These are phyloP conservation scores for Leptodirus hochenwartii DNA, from an alignment of 2,888 invertebrate genomes.

Conservation along the genomic window DNA sequence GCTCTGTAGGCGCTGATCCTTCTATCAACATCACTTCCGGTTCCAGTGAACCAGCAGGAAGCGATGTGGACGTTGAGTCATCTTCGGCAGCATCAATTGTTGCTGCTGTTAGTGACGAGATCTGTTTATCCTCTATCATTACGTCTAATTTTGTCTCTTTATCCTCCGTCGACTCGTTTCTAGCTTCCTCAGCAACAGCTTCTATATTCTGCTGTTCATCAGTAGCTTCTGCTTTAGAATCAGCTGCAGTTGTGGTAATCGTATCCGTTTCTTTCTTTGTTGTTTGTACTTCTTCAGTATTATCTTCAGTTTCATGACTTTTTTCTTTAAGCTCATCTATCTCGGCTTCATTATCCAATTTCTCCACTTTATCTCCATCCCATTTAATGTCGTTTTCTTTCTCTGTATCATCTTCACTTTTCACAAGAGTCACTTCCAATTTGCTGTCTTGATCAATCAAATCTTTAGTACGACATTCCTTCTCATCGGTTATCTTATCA, in stretches of 20 bases:
- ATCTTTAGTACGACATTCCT: constrained; percentile 11
- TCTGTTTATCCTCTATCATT: constrained; percentile 9
- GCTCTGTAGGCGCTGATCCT: constrained; percentile 6
- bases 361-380: constrained; percentile 11
- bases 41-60: neutral
- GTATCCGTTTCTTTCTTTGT: constrained; percentile 13
- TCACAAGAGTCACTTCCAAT: constrained; percentile 11
- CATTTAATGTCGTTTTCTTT: constrained; percentile 15
- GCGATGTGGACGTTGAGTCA: too few relatives aligned
- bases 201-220: constrained; percentile 12
- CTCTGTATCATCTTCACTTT: constrained; percentile 14
- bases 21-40: constrained; percentile 8
- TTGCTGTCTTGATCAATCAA: constrained; percentile 8
- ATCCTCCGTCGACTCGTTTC: constrained; percentile 12
- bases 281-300: constrained; percentile 9
- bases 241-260: constrained; percentile 12
- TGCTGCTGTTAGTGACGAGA: constrained; percentile 12
- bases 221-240: constrained; percentile 10
- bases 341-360: constrained; percentile 12
- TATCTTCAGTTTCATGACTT: constrained; percentile 14
- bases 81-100: constrained; percentile 10
- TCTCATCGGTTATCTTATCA: constrained; percentile 16
- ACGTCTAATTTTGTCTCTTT: constrained; percentile 12
- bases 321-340: constrained; percentile 13
- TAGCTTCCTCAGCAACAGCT: constrained; percentile 12